Evolutionary conservation across 2,113 vertebrate genomes (phyloP).

Genomic region (Progne subis): DNA sequence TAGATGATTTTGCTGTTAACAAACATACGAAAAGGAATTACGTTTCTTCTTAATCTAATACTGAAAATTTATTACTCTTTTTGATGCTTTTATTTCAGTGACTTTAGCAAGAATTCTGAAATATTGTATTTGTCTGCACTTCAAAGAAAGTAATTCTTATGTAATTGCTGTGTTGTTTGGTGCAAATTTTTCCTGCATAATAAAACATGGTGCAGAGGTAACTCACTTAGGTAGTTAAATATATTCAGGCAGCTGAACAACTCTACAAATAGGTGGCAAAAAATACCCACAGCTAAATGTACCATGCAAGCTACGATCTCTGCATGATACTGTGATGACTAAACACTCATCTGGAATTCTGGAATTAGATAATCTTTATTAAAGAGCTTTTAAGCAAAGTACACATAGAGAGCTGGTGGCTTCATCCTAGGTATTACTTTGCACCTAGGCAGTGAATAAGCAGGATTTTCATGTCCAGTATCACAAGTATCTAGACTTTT

Average conservation of each 20-base stretch:
- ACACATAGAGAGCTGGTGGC: background rate
- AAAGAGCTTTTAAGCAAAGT: background rate
- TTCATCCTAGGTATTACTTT: background rate
- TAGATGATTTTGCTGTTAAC: background rate
- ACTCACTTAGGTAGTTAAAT: background rate
- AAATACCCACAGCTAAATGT: background rate
- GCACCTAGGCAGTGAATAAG: background rate
- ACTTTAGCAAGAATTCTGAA: background rate
- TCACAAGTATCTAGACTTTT: background rate
- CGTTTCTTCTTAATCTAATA: background rate
- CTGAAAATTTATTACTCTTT: background rate
- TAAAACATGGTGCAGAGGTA: background rate
- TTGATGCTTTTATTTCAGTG: background rate
- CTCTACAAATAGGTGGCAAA: background rate
- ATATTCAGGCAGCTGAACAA: background rate
- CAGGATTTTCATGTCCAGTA: background rate
- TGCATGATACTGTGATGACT: background rate
- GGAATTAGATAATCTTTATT: background rate
- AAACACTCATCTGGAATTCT: background rate
- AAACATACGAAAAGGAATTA: background rate
- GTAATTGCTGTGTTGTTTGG: background rate
- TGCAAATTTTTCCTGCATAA: background rate
- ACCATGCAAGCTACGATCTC: background rate
- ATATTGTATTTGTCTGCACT: background rate
- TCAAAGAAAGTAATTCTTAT: background rate